A percentile compares a stretch with the other conserved stretches of the same genome.
Evolutionary conservation across 2,797 vertebrate species (phyloP).

Genomic region (Cossypha polioptera): DNA sequence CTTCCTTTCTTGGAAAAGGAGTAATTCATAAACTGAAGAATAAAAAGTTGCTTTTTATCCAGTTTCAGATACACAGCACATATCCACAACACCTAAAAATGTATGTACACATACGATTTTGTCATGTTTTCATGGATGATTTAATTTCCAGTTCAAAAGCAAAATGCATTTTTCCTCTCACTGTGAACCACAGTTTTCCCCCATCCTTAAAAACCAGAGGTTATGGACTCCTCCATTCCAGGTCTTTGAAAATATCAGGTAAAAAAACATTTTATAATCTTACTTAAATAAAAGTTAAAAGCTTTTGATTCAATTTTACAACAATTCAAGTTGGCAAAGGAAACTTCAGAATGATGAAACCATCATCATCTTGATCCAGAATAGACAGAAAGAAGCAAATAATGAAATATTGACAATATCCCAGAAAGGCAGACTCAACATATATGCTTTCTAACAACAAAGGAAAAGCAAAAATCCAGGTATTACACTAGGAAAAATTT

Average conservation of each 20-base stretch:
- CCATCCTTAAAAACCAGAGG: background rate
- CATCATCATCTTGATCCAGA: background rate
- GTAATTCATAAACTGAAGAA: background rate
- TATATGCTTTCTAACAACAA: background rate
- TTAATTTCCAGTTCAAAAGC: background rate
- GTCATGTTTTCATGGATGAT: background rate
- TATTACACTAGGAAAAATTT: background rate
- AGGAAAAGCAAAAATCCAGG: background rate
- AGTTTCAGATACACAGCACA: background rate
- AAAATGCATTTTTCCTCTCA: background rate
- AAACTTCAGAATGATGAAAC: background rate
- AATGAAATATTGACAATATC: background rate
- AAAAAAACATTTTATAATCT: background rate
- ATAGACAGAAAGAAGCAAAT: background rate
- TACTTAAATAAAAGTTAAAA: background rate
- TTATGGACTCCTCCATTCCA: background rate
- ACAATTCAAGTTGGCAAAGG: background rate
- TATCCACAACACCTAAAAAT: background rate
- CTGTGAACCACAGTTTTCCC: background rate
- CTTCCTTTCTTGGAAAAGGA: background rate
- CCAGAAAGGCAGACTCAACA: background rate
- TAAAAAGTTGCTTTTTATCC: background rate
- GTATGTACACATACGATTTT: background rate
- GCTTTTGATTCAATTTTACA: background rate
- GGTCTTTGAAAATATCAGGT: background rate